These are phyloP conservation scores for Brachionus manjavacas DNA, from an alignment of 1,140 invertebrate species.

Conservation along the genomic window DNA sequence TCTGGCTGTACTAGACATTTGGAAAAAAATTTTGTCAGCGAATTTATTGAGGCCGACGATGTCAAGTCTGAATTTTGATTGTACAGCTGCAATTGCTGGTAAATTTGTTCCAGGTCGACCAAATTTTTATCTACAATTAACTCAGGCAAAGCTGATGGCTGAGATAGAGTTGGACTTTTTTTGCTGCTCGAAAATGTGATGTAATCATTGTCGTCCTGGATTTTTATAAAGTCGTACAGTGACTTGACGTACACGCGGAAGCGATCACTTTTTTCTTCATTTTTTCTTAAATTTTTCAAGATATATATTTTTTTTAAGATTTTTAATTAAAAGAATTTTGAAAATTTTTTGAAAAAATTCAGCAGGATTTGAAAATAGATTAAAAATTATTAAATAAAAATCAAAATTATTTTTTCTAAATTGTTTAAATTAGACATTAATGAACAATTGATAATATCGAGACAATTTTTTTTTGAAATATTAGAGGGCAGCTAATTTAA, in stretches of 20 bases:
- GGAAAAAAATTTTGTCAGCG: constrained; percentile 25
- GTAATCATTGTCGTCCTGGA: constrained; percentile 7
- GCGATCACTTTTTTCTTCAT: constrained; percentile 1
- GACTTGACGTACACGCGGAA: background rate
- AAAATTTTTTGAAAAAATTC: accelerated
- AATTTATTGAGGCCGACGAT: constrained; percentile 7
- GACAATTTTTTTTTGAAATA: too few species aligned
- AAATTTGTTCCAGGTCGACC: constrained; percentile 40
- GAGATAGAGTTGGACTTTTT: background rate
- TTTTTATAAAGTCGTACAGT: constrained; percentile 29
- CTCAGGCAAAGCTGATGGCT: constrained; percentile 2
- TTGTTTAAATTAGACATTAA: too few species aligned
- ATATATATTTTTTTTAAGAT: too few species aligned
- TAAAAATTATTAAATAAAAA: too few species aligned
- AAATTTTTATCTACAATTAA: constrained; percentile 27
- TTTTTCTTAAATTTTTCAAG: background rate
- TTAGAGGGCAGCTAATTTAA: too few species aligned
- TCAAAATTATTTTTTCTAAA: too few species aligned
- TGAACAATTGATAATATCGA: too few species aligned
- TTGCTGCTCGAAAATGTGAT: background rate
- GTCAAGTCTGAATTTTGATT: constrained; percentile 1
- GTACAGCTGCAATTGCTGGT: constrained; percentile 37
- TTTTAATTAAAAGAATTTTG: too few species aligned
- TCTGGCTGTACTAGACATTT: constrained; percentile 2
- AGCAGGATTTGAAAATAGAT: too few species aligned